phyloP scores from a whole-genome alignment of 1,140 invertebrate species.

The Pogonognathellus flavescens region DNA sequence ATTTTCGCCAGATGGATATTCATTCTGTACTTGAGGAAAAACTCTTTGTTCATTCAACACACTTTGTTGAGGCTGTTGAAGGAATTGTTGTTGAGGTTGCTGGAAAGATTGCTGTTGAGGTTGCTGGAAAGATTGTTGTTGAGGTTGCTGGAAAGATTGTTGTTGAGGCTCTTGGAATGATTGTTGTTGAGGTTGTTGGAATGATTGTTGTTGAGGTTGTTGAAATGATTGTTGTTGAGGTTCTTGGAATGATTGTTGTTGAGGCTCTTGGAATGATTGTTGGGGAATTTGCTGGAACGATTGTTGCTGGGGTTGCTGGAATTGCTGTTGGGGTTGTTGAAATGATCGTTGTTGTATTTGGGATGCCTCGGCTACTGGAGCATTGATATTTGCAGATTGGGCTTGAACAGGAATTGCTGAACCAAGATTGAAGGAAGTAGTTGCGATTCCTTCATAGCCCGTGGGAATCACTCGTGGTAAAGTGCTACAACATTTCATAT shows the following conservation, averaged over 20 bases:
- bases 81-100: neutral
- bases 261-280: too few species aligned
- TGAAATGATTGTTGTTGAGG: neutral
- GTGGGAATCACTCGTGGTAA: conserved; percentile 60
- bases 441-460: conserved; percentile 63
- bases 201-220: neutral
- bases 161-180: neutral
- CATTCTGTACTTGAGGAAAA: neutral
- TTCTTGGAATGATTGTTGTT: neutral
- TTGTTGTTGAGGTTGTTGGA: neutral
- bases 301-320: too few species aligned
- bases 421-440: conserved; percentile 58
- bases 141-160: neutral
- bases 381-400: neutral
- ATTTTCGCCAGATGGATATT: conserved; percentile 16
- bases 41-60: conserved; percentile 16
- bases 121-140: neutral
- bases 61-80: conserved; percentile 30
- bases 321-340: conserved; percentile 17
- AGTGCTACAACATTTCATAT: conserved; percentile 6
- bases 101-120: neutral
- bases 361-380: neutral
- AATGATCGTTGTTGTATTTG: neutral
- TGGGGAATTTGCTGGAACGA: too few species aligned
- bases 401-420: conserved; percentile 33